These are phyloP conservation scores for Dasypus novemcinctus DNA, from an alignment of 2,113 vertebrate species.

Conservation along the genomic window DNA sequence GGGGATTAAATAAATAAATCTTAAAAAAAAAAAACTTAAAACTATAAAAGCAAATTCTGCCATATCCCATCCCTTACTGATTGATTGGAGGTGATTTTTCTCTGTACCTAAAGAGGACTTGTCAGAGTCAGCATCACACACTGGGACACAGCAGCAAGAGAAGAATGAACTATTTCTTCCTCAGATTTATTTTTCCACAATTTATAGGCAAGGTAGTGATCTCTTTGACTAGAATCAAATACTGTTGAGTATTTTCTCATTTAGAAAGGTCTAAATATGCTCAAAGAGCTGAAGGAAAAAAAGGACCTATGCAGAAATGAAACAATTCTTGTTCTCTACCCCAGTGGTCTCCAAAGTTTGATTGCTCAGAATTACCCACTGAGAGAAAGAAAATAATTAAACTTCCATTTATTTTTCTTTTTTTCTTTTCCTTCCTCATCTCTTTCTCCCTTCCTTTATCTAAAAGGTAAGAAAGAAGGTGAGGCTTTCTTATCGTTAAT, in stretches of 20 bases:
- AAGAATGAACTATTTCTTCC: not conserved
- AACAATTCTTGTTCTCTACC: not conserved
- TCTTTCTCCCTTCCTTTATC: not conserved
- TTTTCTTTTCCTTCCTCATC: not conserved
- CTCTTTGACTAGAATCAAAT: not conserved
- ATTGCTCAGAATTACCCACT: not conserved
- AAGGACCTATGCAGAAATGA: not conserved
- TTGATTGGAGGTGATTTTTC: not conserved
- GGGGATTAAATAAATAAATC: too few relatives aligned
- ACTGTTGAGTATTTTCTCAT: not conserved
- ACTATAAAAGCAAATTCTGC: not conserved
- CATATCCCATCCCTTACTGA: not conserved
- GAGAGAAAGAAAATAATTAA: conserved; percentile 16
- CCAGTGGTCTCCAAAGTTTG: not conserved
- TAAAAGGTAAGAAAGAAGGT: not conserved
- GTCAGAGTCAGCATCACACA: not conserved
- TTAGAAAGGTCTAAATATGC: not conserved
- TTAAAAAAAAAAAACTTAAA: conserved; percentile 20
- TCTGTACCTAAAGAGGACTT: not conserved
- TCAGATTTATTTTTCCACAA: not conserved
- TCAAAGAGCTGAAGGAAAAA: too few relatives aligned
- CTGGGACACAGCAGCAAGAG: not conserved
- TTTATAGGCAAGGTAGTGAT: not conserved
- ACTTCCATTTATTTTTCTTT: not conserved
- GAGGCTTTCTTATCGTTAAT: not conserved